Conservation (phyloP, 2,113 vertebrate species). For the Paradisaea rubra region DNA sequence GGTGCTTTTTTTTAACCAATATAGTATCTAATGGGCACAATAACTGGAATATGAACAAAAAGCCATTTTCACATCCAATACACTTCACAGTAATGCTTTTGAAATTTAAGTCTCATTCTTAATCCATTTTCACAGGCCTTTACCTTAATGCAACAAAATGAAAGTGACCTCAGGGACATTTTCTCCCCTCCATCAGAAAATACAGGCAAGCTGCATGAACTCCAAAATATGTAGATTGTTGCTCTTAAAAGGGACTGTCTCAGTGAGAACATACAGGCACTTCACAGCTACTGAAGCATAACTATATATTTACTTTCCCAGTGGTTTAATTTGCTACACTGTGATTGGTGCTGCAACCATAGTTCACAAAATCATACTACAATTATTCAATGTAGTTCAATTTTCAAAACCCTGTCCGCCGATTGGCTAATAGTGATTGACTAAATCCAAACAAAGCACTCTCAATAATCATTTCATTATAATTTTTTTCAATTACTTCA, state of each 20-base stretch:
- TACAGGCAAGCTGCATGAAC: background rate
- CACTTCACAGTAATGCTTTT: background rate
- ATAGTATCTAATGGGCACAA: background rate
- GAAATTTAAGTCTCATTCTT: slow-evolving; percentile 5
- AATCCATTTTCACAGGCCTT: slow-evolving; percentile 28
- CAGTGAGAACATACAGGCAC: background rate
- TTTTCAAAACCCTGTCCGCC: background rate
- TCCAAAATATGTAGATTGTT: background rate
- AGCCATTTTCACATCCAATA: slow-evolving; percentile 9
- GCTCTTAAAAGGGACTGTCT: background rate
- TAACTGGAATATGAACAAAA: slow-evolving; percentile 8
- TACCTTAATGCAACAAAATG: slow-evolving; percentile 12
- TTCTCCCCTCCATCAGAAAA: background rate
- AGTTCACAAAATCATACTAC: background rate
- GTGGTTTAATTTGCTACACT: background rate
- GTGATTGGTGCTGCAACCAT: background rate
- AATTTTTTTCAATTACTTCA: background rate
- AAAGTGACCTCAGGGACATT: slow-evolving; percentile 24
- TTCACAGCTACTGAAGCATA: background rate
- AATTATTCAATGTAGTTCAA: background rate
- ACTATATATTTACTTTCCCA: background rate
- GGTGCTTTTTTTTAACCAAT: background rate
- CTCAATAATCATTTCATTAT: background rate
- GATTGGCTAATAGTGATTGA: background rate
- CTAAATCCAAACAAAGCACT: background rate